phyloP scores from a whole-genome alignment of 2,888 invertebrate species.

The Nezara viridula region DNA sequence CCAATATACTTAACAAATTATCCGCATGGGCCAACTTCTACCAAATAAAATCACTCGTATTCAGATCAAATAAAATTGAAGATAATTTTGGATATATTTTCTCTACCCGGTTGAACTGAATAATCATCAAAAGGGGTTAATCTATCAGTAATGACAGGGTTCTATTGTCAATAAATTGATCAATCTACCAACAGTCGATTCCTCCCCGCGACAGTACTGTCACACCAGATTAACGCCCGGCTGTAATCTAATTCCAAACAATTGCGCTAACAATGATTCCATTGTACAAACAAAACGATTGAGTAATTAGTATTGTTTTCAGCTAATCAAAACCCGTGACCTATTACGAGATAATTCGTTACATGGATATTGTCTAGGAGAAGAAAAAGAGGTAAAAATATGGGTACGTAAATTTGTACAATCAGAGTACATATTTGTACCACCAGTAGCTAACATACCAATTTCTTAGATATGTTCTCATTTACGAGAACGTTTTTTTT shows the following conservation, averaged over 20 bases:
- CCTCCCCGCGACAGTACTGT: not conserved
- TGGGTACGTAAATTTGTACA: no score
- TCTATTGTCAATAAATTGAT: not conserved
- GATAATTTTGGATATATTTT: no score
- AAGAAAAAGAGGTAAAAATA: not conserved
- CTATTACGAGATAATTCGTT: not conserved
- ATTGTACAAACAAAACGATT: conserved; percentile 25
- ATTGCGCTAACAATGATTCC: not conserved
- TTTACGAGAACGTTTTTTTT: no score
- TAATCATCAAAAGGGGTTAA: not conserved
- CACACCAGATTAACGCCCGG: not conserved
- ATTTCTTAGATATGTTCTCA: no score
- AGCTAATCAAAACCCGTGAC: not conserved
- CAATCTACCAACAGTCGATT: not conserved
- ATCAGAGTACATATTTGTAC: no score
- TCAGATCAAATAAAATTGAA: no score
- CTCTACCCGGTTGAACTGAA: no score
- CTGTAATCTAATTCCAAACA: conserved; percentile 12
- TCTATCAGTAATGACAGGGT: not conserved
- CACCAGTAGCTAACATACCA: no score
- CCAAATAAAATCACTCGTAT: no score
- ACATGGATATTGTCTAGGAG: not conserved
- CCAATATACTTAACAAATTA: no score
- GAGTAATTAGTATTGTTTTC: not conserved
- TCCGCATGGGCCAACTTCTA: no score